Evolutionary conservation across 2,113 vertebrate genomes (phyloP).

Genomic region (Rhadina sibilatrix): DNA sequence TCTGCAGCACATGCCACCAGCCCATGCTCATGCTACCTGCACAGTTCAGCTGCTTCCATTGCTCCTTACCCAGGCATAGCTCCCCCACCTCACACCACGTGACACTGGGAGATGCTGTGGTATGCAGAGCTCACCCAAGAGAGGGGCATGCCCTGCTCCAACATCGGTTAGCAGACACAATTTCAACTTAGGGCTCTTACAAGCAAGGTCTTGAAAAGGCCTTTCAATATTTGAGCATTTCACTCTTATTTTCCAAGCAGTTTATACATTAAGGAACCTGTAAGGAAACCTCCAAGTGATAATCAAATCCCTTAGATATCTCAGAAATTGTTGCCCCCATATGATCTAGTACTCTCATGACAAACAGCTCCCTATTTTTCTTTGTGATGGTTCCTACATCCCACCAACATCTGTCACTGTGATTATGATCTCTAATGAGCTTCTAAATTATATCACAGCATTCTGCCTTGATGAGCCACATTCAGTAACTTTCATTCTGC

Average conservation of each 20-base stretch:
- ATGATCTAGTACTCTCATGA: neutral
- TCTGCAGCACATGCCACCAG: rapidly evolving
- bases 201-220: neutral
- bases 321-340: neutral
- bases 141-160: rapidly evolving
- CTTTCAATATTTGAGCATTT: neutral
- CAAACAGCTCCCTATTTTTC: neutral
- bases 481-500: neutral
- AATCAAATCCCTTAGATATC: neutral
- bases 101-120: rapidly evolving
- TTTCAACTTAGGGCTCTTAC: neutral
- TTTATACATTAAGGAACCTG: neutral
- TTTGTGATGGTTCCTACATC: slow-evolving; percentile 17
- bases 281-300: neutral
- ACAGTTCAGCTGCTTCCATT: rapidly evolving
- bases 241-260: neutral
- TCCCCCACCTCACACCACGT: neutral
- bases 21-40: rapidly evolving
- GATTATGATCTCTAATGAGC: slow-evolving; percentile 27
- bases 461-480: neutral
- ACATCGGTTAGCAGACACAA: rapidly evolving
- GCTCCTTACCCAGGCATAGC: neutral
- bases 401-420: slow-evolving; percentile 53
- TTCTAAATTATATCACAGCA: slow-evolving; percentile 56
- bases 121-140: neutral